Evolutionary conservation across 2,113 vertebrate genomes (phyloP).

Genomic region (Cyanoderma ruficeps): DNA sequence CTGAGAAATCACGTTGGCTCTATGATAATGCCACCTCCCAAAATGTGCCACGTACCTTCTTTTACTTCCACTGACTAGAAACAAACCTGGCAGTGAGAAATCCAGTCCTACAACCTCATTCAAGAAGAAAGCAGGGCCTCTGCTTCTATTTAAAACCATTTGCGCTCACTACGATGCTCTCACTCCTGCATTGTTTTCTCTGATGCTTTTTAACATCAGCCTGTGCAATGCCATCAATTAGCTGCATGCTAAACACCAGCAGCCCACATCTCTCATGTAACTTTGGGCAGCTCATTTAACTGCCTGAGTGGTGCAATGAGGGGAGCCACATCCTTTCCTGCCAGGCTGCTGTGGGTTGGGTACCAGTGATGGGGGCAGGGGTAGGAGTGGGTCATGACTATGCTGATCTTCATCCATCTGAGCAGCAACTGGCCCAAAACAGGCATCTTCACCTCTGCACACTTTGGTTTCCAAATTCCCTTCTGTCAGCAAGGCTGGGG

Average conservation of each 20-base stretch:
- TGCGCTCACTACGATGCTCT: background rate
- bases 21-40: background rate
- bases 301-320: background rate
- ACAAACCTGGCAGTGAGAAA: constrained; percentile 8
- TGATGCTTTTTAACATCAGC: background rate
- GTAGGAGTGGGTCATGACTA: fast-evolving
- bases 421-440: background rate
- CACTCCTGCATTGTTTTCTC: background rate
- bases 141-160: background rate
- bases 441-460: background rate
- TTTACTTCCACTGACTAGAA: background rate
- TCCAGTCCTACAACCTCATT: background rate
- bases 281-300: background rate
- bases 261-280: background rate
- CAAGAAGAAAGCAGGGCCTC: background rate
- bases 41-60: background rate
- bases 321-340: background rate
- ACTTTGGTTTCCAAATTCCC: background rate
- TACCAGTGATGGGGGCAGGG: fast-evolving
- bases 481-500: background rate
- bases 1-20: background rate
- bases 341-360: background rate
- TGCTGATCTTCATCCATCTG: background rate
- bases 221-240: background rate
- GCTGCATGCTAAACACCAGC: background rate